A percentile compares a stretch with the other conserved stretches of the same genome.
Evolutionary conservation across 2,113 vertebrate genomes (phyloP).

Genomic region (Protobothrops mucrosquamatus): DNA sequence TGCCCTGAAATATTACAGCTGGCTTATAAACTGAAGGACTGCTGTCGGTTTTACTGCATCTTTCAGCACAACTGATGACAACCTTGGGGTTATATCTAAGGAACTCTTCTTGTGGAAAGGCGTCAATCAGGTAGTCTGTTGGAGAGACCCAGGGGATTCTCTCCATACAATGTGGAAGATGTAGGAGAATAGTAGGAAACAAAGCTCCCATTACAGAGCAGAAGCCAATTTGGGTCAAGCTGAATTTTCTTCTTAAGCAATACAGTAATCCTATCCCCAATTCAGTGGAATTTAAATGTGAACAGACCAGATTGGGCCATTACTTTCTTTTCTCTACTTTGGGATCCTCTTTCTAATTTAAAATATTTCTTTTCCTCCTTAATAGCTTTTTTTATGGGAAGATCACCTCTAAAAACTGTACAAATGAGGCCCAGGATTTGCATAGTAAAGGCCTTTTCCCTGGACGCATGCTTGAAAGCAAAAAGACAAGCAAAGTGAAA

Average conservation of each 20-base stretch:
- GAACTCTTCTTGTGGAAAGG: neutral
- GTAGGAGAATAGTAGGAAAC: neutral
- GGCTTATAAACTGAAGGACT: no score
- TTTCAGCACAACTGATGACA: neutral
- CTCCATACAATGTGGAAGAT: neutral
- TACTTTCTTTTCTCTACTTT: neutral
- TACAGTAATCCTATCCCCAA: neutral
- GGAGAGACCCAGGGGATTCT: neutral
- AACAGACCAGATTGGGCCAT: conserved; percentile 16
- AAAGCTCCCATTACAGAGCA: neutral
- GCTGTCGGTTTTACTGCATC: neutral
- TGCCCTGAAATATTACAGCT: neutral
- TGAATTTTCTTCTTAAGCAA: neutral
- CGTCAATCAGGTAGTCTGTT: neutral
- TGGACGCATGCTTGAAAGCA: neutral
- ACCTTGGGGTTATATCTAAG: neutral
- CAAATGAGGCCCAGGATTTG: neutral
- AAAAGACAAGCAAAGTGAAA: neutral
- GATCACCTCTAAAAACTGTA: neutral
- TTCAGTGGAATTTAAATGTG: neutral
- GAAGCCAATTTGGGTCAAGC: neutral
- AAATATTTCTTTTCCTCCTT: neutral
- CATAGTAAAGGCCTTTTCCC: neutral
- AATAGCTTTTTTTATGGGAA: neutral
- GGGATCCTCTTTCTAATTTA: neutral